Conservation (phyloP, 2,888 invertebrate genomes). For the Dryocosmus kuriphilus region DNA sequence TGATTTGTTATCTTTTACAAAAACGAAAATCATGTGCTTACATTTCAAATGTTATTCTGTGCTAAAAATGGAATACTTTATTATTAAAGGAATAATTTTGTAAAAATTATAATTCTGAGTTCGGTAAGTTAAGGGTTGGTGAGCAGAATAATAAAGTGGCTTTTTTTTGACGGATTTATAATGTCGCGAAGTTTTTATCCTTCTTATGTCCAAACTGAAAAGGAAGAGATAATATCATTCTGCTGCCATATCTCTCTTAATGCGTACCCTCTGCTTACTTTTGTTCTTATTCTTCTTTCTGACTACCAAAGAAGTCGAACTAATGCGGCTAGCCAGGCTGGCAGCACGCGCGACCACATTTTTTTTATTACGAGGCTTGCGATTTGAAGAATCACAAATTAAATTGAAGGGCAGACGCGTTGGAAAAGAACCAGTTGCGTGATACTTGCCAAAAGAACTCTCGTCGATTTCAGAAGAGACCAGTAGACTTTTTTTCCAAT, state of each 20-base stretch:
- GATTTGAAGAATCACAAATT: constrained; percentile 55
- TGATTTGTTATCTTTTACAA: not conserved
- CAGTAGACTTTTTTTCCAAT: constrained; percentile 22
- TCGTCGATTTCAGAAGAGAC: constrained; percentile 14
- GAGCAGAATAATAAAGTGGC: not conserved
- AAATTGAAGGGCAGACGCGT: constrained; percentile 56
- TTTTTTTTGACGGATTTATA: constrained; percentile 5
- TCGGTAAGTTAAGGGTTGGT: not conserved
- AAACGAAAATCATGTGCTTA: not conserved
- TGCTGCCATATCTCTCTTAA: constrained; percentile 13
- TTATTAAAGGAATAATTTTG: not conserved
- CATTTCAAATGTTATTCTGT: too few species aligned
- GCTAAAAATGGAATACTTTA: not conserved
- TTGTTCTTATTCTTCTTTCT: constrained; percentile 11
- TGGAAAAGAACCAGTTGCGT: constrained; percentile 43
- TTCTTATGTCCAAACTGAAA: not conserved
- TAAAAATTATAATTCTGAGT: constrained; percentile 3
- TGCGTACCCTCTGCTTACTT: not conserved
- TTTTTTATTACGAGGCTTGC: constrained; percentile 46
- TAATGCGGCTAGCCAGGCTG: constrained; percentile 45
- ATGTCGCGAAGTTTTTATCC: constrained; percentile 11
- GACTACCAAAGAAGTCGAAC: constrained; percentile 20
- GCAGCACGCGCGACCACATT: constrained; percentile 55
- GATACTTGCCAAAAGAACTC: constrained; percentile 29
- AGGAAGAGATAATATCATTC: constrained; percentile 13